A percentile compares a stretch with the other conserved stretches of the same genome.
Conservation (phyloP, 2,888 invertebrate species). For the Cryptophagus acutangulus region DNA sequence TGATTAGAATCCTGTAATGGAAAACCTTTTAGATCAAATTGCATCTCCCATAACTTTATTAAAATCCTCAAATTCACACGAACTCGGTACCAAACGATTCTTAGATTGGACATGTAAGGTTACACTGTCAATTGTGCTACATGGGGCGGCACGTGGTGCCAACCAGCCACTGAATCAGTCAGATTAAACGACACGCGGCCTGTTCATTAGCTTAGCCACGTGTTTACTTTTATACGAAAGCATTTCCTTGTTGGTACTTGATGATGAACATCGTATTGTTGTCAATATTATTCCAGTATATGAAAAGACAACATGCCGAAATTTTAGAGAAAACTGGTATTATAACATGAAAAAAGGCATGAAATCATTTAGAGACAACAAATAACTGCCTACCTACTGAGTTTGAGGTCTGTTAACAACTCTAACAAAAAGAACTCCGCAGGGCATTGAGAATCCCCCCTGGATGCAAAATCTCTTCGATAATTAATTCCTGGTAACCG, state of each 20-base stretch:
- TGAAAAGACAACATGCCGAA: too few species aligned
- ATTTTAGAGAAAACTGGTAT: too few species aligned
- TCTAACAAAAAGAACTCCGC: conserved; percentile 8
- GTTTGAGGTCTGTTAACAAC: conserved; percentile 18
- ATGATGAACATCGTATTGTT: conserved; percentile 18
- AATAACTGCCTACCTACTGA: conserved; percentile 7
- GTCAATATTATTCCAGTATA: too few species aligned
- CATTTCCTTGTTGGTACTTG: conserved; percentile 26
- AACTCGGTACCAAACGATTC: conserved; percentile 13
- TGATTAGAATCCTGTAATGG: too few species aligned
- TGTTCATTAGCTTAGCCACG: conserved; percentile 40
- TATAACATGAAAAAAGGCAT: conserved; percentile 3
- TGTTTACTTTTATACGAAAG: conserved; percentile 30
- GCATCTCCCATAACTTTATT: too few species aligned
- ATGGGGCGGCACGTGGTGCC: conserved; percentile 37
- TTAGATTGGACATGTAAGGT: conserved; percentile 30
- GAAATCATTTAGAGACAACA: neutral
- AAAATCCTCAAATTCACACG: conserved; percentile 24
- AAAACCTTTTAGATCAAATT: too few species aligned
- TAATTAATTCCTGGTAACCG: conserved; percentile 31
- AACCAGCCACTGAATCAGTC: conserved; percentile 36
- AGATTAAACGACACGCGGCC: conserved; percentile 39
- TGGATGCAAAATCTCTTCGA: conserved; percentile 26
- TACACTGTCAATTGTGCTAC: conserved; percentile 38
- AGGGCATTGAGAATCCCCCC: conserved; percentile 15